Base-by-base conservation (phyloP, 2,888 invertebrate genomes). In the Apodemia zela region DNA sequence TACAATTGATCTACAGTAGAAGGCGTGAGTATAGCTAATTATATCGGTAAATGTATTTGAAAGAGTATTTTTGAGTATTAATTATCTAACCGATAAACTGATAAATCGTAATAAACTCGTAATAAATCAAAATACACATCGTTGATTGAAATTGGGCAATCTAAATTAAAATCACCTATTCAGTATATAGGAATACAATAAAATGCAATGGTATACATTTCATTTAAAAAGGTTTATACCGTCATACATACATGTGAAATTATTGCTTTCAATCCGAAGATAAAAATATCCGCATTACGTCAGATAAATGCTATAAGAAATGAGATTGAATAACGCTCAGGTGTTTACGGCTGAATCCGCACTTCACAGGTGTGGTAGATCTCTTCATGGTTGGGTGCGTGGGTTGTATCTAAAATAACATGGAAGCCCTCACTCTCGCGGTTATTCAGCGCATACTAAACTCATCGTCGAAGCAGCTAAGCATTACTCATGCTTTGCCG, bases 341-440 rank as follows among this genome's bases (percentile, higher is more conserved):
- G 89, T 90, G 89, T 86, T 83, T 84, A 84, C 82, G 74, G 65
- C 66, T 65, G 63, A 35, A 60, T 63, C 45, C 54, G 54, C 54
- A 54, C 54, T 54, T 63, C 74, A 81, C 90, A 89, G 91, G 91
- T 90, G 90, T 82, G 79, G 81, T 79, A 72, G 81, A 80, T 85
- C 81, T 84, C 78, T 79, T 78, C 77, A 79, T 76, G 76, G 64
- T 49, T 61, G 61, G 42, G 63, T 63, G 87, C 82, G 90, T 89
- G 85, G 89, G 90, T 76, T 66, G 89, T 65, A 66, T 79, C 85
- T 75, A 87, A 90, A 91, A 90, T 91, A 89, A 87, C 83, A 81
- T 84, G 80, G 78, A 78, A 81, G 75, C 80, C 75, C 79, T 76
- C 76, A 71, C 74, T 71, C 71, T 72, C 70, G 73, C 72, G 74